Evolutionary conservation across 2,113 vertebrate genomes (phyloP), one percentile per base, ranked within the genome.

Genomic region (Pimephales promelas): DNA sequence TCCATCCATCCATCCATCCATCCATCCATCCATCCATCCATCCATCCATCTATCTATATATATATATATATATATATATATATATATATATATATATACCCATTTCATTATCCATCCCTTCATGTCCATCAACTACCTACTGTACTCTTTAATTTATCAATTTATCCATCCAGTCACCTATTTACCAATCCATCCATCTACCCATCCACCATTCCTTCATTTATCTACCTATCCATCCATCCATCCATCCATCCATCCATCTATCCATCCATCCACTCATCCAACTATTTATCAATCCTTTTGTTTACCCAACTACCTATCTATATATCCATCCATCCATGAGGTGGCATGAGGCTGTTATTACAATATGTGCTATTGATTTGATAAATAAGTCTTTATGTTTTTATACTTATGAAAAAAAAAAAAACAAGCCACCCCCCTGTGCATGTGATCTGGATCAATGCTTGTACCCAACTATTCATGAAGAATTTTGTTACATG

Each of bases 391-490:
- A 76, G 49, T 20, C 11, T 77, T 57, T 13, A 40, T 59, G 52
- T 31, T 24, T 57, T 76, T 57, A 76, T 34, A 40, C n/a, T 10
- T 1, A 20, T 34, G 28, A 36, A 14, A 34, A 40, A 1, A 6
- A 11, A 56, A n/a, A 34, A 16, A 9, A 24, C 18, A 76, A 36
- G 31, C 61, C 43, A 13, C 10, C 10, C 13, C 4, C 56, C 24
- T 78, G 34, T 26, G 28, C 36, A 78, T 61, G n/a, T 18, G 22
- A 61, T 16, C 74, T 76, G 74, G 31, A 5, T 57, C 74, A 76
- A 5, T 36, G 52, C 34, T 9, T 76, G 28, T 56, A 24, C 20
- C 31, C 22, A 3, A 14, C 22, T 74, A 76, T 70, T 6, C 40
- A 20, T 70, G 66, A 70, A 70, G 20, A 54, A 26, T 54, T 6